phyloP scores from a whole-genome alignment of 2,113 vertebrate species.

The Taxidea taxus region DNA sequence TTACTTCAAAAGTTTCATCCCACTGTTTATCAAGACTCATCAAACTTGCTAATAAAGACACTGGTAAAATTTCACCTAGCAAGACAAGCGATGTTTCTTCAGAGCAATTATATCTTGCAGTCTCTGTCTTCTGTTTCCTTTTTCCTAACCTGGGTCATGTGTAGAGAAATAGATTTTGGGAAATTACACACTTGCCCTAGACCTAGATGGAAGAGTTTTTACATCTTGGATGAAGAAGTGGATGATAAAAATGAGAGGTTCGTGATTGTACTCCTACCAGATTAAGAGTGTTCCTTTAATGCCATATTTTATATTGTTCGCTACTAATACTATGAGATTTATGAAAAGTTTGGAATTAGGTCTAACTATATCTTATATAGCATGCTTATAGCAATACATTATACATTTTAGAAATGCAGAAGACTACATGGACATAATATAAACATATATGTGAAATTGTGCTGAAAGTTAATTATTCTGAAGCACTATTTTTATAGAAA shows the following conservation, averaged over 20 bases:
- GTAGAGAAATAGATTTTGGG: constrained; percentile 53
- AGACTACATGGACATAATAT: background rate
- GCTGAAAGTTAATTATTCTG: background rate
- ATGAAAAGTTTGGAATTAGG: constrained; percentile 21
- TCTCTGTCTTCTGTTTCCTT: background rate
- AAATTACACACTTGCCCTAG: constrained; percentile 54
- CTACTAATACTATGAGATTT: background rate
- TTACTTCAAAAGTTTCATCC: background rate
- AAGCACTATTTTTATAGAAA: background rate
- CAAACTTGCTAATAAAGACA: background rate
- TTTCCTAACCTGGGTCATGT: constrained; percentile 18
- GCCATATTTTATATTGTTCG: background rate
- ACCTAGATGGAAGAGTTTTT: constrained; percentile 44
- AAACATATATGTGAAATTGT: background rate
- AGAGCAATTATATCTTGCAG: background rate
- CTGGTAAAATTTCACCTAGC: constrained; percentile 20
- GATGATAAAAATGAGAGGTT: constrained; percentile 19
- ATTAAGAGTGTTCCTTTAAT: constrained; percentile 23
- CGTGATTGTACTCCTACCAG: background rate
- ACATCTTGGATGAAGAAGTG: constrained; percentile 1
- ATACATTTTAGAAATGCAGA: background rate
- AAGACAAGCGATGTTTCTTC: background rate
- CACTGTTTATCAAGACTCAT: background rate
- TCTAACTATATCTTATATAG: background rate
- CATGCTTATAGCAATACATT: background rate